Conservation (phyloP, 2,797 vertebrate species). For the Prionace glauca region DNA sequence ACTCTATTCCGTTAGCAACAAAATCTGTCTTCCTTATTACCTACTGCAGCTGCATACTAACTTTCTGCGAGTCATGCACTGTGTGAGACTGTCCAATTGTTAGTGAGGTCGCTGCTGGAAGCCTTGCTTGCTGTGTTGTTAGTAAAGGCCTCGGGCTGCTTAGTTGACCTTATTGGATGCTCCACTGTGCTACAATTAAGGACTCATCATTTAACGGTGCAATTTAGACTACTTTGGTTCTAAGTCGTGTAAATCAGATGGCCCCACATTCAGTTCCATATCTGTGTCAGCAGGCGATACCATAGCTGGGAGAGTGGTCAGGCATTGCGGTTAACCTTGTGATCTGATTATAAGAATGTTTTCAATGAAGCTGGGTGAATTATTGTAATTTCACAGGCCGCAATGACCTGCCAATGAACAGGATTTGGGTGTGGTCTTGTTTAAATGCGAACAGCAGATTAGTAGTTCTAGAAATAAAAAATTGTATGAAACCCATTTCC, state of each 20-base stretch:
- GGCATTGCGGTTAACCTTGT: not conserved
- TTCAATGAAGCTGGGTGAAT: not conserved
- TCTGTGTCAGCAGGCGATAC: not conserved
- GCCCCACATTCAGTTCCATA: not conserved
- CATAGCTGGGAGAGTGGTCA: not conserved
- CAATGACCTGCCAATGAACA: not conserved
- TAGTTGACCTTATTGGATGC: not conserved
- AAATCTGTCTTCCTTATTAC: no score
- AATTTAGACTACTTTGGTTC: not conserved
- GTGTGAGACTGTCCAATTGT: not conserved
- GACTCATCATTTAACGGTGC: not conserved
- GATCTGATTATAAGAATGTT: slow-evolving; percentile 3
- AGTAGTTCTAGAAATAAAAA: not conserved
- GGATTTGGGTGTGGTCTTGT: slow-evolving; percentile 6
- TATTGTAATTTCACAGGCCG: not conserved
- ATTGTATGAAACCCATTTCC: not conserved
- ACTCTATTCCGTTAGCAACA: no score
- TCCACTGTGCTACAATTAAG: not conserved
- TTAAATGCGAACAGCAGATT: not conserved
- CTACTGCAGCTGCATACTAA: no score
- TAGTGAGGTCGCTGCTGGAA: not conserved
- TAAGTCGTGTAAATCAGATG: not conserved
- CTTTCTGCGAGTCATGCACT: no score
- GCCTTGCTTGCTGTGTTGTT: not conserved
- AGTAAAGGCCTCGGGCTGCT: not conserved